phyloP scores from a whole-genome alignment of 2,888 invertebrate genomes.

The Lasioglossum lativentre region DNA sequence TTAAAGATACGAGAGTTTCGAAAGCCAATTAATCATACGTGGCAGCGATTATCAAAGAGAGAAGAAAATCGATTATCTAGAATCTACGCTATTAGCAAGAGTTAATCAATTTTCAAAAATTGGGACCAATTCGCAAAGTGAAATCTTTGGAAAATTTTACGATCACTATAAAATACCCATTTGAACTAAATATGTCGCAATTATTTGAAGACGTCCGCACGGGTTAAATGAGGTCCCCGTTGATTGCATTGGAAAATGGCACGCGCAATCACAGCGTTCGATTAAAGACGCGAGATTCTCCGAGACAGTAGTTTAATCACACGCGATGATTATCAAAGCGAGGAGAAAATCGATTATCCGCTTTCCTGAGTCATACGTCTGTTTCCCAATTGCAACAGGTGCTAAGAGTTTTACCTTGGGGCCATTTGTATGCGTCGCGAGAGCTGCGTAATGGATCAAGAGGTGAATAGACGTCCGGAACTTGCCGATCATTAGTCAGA shows the following conservation, averaged over 20 bases:
- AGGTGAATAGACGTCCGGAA: slow-evolving; percentile 7
- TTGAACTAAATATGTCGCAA: not conserved
- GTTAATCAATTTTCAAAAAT: not conserved
- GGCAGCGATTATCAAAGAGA: not conserved
- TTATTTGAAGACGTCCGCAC: not conserved
- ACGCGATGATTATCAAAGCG: slow-evolving; percentile 26
- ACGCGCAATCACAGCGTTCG: not conserved
- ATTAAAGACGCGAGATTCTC: slow-evolving; percentile 35
- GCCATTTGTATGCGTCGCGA: slow-evolving; percentile 4
- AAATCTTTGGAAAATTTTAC: not conserved
- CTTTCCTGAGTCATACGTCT: not conserved
- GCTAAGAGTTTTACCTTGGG: not conserved
- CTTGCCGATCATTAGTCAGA: not conserved
- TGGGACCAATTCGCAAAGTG: not conserved
- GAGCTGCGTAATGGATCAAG: slow-evolving; percentile 4
- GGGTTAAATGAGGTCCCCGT: not conserved
- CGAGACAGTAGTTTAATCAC: slow-evolving; percentile 54
- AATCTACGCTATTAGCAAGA: not conserved
- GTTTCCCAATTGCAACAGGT: slow-evolving; percentile 8
- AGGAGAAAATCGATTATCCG: slow-evolving; percentile 27
- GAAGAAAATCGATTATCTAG: not conserved
- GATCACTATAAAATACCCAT: not conserved
- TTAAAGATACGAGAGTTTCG: not conserved
- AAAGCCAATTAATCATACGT: not conserved
- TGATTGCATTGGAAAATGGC: not conserved